Conservation (phyloP, 92 coral and sea anemone species). For the Paragorgia papillata region DNA sequence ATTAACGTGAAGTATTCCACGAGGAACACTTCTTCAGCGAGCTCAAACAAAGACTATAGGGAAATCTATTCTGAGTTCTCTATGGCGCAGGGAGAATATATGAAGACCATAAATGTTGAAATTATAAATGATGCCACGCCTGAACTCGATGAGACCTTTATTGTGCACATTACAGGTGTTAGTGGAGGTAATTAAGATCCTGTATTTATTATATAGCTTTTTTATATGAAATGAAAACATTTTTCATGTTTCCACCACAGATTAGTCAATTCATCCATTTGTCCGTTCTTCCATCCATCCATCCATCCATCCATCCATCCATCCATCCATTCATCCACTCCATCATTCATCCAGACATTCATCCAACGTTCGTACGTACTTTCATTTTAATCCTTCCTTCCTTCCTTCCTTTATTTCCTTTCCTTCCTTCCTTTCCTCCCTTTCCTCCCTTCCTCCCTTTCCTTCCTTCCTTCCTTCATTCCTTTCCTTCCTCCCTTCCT, state of each 20-base stretch:
- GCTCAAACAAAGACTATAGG: slow-evolving; percentile 11
- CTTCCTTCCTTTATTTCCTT: no score
- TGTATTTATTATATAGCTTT: background rate
- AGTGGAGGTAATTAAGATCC: slow-evolving; percentile 63
- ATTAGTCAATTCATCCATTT: background rate
- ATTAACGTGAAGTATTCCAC: slow-evolving; percentile 69
- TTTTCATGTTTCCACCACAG: no score
- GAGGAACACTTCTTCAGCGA: slow-evolving; percentile 47
- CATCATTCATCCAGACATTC: background rate
- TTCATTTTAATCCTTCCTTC: no score
- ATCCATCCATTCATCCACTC: background rate
- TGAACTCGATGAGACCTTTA: slow-evolving; percentile 66
- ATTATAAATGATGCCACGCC: slow-evolving; percentile 67
- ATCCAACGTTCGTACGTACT: no score
- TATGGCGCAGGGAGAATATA: slow-evolving; percentile 82
- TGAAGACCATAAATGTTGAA: slow-evolving; percentile 63
- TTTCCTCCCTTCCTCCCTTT: no score
- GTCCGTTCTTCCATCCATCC: background rate
- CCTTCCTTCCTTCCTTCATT: no score
- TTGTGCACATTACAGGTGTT: slow-evolving; percentile 73
- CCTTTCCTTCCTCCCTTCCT: no score
- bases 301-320: background rate
- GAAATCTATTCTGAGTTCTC: slow-evolving; percentile 29
- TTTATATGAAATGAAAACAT: no score
- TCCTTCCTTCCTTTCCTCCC: no score